Conservation (phyloP, 1,140 invertebrate species). For the Apis dorsata region DNA sequence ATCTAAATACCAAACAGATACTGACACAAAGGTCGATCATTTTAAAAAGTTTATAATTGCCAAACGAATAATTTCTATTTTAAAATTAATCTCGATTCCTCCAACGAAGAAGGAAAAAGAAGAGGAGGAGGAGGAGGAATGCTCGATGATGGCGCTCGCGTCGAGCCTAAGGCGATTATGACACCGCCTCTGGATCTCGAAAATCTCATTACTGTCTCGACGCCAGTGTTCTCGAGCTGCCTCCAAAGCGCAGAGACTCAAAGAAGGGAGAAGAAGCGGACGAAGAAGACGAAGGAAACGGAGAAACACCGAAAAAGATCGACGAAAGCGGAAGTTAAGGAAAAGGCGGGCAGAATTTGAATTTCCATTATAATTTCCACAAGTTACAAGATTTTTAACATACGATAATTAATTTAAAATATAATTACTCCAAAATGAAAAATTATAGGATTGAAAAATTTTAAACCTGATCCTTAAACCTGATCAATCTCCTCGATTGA, state of each 20-base stretch:
- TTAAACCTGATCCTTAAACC: too few relatives aligned
- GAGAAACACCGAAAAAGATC: not conserved
- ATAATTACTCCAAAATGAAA: too few relatives aligned
- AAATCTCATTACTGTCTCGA: conserved; percentile 53
- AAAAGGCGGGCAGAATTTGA: not conserved
- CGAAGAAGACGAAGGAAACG: not conserved
- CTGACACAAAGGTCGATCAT: too few relatives aligned
- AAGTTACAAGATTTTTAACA: too few relatives aligned
- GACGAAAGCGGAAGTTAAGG: not conserved
- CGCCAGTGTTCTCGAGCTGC: not conserved
- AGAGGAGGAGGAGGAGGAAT: not conserved
- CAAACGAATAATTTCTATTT: too few relatives aligned
- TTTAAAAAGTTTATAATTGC: too few relatives aligned
- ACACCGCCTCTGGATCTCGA: conserved; percentile 18
- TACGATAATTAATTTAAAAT: too few relatives aligned
- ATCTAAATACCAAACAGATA: too few relatives aligned
- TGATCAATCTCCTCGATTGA: too few relatives aligned
- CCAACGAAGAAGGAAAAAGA: not conserved
- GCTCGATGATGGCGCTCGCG: not conserved
- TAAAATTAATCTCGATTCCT: too few relatives aligned
- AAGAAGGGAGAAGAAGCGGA: not conserved
- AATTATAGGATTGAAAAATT: too few relatives aligned
- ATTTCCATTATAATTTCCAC: not conserved
- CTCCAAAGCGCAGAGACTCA: not conserved
- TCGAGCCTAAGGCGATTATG: conserved; percentile 50